phyloP scores from a whole-genome alignment of 2,113 vertebrate genomes.

The Danionella cerebrum region DNA sequence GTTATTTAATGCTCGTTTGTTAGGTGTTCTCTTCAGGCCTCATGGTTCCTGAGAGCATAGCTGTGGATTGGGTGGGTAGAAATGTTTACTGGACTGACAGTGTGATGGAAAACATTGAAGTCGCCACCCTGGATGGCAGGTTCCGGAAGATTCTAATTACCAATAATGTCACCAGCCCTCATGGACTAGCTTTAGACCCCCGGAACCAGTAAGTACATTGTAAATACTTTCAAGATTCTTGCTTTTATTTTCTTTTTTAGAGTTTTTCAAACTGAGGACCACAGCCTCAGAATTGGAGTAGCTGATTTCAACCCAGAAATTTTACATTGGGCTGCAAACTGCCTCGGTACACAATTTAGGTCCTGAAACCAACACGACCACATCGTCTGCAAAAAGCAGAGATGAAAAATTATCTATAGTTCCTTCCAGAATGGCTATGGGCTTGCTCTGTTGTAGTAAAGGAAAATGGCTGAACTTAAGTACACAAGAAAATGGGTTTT shows the following conservation, averaged over 20 bases:
- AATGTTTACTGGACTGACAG: slow-evolving; percentile 67
- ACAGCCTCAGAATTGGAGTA: no score
- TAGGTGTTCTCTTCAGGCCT: slow-evolving; percentile 59
- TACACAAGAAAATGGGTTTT: no score
- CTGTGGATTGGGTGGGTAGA: slow-evolving; percentile 64
- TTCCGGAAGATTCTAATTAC: slow-evolving; percentile 57
- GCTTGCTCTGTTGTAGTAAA: no score
- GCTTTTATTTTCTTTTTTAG: not conserved
- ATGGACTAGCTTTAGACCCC: slow-evolving; percentile 61
- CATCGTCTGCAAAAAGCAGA: no score
- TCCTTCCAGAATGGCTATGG: no score
- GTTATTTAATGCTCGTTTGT: not conserved
- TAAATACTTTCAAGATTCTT: not conserved
- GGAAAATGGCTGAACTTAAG: no score
- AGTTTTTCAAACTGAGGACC: no score
- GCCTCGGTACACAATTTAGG: no score
- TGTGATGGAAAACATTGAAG: slow-evolving; percentile 62
- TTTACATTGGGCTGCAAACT: no score
- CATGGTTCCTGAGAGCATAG: slow-evolving; percentile 59
- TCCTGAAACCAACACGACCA: no score
- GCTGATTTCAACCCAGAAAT: no score
- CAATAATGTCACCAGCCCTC: slow-evolving; percentile 61
- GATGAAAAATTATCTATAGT: no score
- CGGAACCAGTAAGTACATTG: slow-evolving; percentile 52
- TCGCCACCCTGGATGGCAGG: slow-evolving; percentile 61